These are phyloP conservation scores for Macrotrachela quadricornifera DNA, from an alignment of 1,140 invertebrate species.

Conservation along the genomic window DNA sequence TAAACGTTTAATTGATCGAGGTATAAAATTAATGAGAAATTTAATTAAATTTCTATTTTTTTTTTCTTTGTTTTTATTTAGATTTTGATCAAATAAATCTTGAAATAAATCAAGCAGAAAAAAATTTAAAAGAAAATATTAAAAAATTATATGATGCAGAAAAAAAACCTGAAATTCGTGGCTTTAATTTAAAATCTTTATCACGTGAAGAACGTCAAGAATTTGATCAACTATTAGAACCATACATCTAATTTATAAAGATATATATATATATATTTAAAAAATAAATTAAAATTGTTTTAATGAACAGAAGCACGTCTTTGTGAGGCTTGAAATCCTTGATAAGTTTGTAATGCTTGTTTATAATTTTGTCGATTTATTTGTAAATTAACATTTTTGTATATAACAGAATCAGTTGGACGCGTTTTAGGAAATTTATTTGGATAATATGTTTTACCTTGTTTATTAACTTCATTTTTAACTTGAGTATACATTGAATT, in stretches of 20 bases:
- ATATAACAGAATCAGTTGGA: constrained; percentile 21
- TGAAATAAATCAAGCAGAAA: not conserved
- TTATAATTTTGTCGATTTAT: too few relatives aligned
- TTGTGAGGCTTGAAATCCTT: too few relatives aligned
- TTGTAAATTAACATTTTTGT: constrained; percentile 17
- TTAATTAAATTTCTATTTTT: too few relatives aligned
- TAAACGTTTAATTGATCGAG: too few relatives aligned
- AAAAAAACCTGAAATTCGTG: constrained; percentile 4
- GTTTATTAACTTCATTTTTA: constrained; percentile 24
- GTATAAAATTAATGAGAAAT: too few relatives aligned
- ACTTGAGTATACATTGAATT: constrained; percentile 9
- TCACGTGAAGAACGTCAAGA: not conserved
- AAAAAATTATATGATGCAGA: constrained; percentile 6
- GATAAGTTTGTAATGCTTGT: too few relatives aligned
- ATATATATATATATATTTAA: too few relatives aligned
- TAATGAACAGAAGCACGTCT: too few relatives aligned
- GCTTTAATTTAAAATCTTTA: constrained; percentile 2
- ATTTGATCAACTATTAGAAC: too few relatives aligned
- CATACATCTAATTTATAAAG: too few relatives aligned
- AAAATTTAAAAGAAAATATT: constrained; percentile 3
- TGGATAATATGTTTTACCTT: constrained; percentile 24
- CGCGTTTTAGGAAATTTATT: constrained; percentile 21
- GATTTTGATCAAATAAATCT: not conserved
- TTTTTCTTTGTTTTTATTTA: not conserved
- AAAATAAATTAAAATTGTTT: too few relatives aligned